Conservation (phyloP, 2,113 vertebrate species). For the Orycteropus afer region DNA sequence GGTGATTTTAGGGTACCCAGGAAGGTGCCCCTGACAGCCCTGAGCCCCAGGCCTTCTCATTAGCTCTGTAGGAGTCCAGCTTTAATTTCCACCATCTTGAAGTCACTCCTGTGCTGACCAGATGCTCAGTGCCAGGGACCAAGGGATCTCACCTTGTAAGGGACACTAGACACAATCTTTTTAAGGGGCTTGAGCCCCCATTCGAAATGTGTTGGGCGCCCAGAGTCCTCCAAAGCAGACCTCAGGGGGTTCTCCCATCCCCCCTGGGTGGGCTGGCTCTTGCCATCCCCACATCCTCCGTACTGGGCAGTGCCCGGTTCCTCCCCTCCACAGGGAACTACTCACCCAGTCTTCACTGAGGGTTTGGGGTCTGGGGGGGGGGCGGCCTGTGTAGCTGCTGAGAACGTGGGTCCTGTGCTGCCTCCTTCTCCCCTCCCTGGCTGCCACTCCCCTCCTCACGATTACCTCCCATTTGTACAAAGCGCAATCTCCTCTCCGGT, state of each 20-base stretch:
- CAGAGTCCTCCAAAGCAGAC: neutral
- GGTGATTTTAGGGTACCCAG: neutral
- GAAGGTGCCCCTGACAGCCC: neutral
- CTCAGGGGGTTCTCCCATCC: neutral
- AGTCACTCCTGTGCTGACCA: neutral
- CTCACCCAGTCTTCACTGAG: neutral
- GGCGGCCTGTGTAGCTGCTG: no score
- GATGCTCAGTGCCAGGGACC: neutral
- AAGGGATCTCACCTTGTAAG: neutral
- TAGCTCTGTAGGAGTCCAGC: no score
- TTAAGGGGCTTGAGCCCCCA: neutral
- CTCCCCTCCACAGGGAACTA: neutral
- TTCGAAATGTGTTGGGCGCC: neutral
- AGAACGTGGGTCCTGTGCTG: neutral
- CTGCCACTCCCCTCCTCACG: neutral
- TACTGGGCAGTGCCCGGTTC: neutral
- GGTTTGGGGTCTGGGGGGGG: neutral
- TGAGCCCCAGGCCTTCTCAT: neutral
- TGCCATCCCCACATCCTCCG: fast-evolving
- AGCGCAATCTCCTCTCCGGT: neutral
- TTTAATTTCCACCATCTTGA: neutral
- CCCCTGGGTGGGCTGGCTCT: no score
- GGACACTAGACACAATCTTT: neutral
- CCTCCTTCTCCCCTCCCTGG: neutral
- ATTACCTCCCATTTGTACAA: neutral